Conservation (phyloP, 1,140 invertebrate species). For the Drosophila auraria region DNA sequence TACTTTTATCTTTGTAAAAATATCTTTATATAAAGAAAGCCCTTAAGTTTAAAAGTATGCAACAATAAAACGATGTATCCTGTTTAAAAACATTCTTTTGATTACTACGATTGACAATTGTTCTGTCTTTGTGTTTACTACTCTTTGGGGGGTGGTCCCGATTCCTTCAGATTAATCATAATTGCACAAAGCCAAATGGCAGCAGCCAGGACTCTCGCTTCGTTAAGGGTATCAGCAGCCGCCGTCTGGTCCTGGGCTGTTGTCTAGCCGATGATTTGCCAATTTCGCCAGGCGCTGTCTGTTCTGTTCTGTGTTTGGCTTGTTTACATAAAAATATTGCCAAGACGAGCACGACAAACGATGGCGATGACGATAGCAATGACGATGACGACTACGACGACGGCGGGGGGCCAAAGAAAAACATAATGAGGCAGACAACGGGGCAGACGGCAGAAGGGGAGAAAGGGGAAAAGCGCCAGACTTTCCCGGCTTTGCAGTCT, state of each 20-base stretch:
- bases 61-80: background rate
- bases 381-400: slow-evolving; percentile 2
- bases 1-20: too few relatives aligned
- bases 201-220: slow-evolving; percentile 45
- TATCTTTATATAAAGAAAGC: too few relatives aligned
- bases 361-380: slow-evolving; percentile 24
- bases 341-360: slow-evolving; percentile 45
- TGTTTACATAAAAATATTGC: slow-evolving; percentile 77
- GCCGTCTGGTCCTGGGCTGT: slow-evolving; percentile 27
- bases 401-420: slow-evolving; percentile 32
- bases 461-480: slow-evolving; percentile 38
- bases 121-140: slow-evolving; percentile 2
- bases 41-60: background rate
- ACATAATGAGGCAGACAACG: slow-evolving; percentile 75
- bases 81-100: background rate
- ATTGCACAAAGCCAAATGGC: slow-evolving; percentile 69
- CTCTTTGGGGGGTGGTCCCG: background rate
- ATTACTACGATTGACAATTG: background rate
- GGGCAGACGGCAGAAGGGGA: slow-evolving; percentile 13
- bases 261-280: slow-evolving; percentile 65
- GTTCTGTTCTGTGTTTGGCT: slow-evolving; percentile 32
- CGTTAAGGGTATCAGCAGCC: slow-evolving; percentile 43
- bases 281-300: slow-evolving; percentile 52
- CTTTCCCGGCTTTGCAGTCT: slow-evolving; percentile 40
- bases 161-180: slow-evolving; percentile 28